phyloP scores from a whole-genome alignment of 2,797 vertebrate species.

The Melanotaenia pygmaea region DNA sequence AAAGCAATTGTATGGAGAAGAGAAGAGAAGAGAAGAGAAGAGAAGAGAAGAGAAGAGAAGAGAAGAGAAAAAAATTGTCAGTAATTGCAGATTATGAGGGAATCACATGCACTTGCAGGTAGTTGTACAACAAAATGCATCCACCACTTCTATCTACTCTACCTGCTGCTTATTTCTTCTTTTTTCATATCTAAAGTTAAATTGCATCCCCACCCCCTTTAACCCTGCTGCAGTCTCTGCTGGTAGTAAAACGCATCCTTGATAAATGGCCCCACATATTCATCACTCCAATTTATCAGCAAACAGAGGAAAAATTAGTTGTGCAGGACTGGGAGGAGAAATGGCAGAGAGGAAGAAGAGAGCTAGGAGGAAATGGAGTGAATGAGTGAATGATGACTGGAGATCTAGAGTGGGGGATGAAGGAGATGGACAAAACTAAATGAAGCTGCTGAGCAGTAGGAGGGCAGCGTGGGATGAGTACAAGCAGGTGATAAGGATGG shows the following conservation, averaged over 20 bases:
- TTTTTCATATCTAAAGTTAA: constrained; percentile 43
- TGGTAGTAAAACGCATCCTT: constrained; percentile 59
- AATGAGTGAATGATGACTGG: constrained; percentile 42
- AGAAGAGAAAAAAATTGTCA: constrained; percentile 24
- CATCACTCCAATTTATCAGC: constrained; percentile 62
- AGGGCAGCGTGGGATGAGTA: constrained; percentile 29
- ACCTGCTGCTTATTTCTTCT: constrained; percentile 29
- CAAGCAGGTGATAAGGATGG: constrained; percentile 35
- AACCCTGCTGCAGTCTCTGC: constrained; percentile 42
- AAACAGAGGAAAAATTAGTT: constrained; percentile 49
- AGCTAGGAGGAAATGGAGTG: constrained; percentile 35
- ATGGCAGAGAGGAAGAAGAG: constrained; percentile 15
- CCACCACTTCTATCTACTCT: constrained; percentile 28
- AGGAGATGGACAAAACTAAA: constrained; percentile 34
- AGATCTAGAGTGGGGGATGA: constrained; percentile 28
- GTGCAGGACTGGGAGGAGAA: constrained; percentile 11
- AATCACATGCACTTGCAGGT: background rate
- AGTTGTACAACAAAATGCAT: constrained; percentile 8
- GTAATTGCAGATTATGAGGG: constrained; percentile 2
- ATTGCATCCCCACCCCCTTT: constrained; percentile 47
- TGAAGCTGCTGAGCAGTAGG: constrained; percentile 22
- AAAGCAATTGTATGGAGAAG: constrained; percentile 14
- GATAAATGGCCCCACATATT: constrained; percentile 65
- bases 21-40: constrained; percentile 2
- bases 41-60: background rate